These are phyloP conservation scores for Synanthedon myopaeformis DNA, from an alignment of 2,888 invertebrate genomes.

Conservation along the genomic window DNA sequence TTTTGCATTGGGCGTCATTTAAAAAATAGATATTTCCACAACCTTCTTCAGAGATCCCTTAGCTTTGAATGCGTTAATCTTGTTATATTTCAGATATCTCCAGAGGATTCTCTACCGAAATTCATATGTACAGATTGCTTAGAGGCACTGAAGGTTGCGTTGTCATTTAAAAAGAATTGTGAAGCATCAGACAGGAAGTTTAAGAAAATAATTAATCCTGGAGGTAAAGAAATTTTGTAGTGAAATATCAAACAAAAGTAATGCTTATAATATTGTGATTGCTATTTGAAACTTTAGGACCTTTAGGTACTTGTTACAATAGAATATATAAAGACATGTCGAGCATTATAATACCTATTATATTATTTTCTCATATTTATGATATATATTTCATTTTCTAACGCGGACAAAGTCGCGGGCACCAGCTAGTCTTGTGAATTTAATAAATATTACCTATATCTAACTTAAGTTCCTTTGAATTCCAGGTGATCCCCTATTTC, in stretches of 20 bases:
- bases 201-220: constrained; percentile 48
- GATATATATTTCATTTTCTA: too few relatives aligned
- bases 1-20: too few relatives aligned
- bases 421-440: not conserved
- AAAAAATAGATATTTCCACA: too few relatives aligned
- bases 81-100: constrained; percentile 35
- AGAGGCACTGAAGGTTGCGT: constrained; percentile 38
- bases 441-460: not conserved
- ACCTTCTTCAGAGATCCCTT: not conserved
- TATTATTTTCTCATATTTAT: not conserved
- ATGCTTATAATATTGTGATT: too few relatives aligned
- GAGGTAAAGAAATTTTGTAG: constrained; percentile 23
- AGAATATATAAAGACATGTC: too few relatives aligned
- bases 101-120: constrained; percentile 54
- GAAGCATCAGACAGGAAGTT: constrained; percentile 51
- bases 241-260: too few relatives aligned
- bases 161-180: constrained; percentile 50
- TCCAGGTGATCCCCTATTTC: constrained; percentile 44
- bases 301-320: too few relatives aligned
- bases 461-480: not conserved
- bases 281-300: too few relatives aligned
- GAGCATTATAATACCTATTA: not conserved
- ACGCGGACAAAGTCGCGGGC: too few relatives aligned
- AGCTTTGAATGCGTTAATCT: not conserved
- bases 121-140: constrained; percentile 54